phyloP scores from a whole-genome alignment of 1,140 invertebrate species.

The Nautilus pompilius region DNA sequence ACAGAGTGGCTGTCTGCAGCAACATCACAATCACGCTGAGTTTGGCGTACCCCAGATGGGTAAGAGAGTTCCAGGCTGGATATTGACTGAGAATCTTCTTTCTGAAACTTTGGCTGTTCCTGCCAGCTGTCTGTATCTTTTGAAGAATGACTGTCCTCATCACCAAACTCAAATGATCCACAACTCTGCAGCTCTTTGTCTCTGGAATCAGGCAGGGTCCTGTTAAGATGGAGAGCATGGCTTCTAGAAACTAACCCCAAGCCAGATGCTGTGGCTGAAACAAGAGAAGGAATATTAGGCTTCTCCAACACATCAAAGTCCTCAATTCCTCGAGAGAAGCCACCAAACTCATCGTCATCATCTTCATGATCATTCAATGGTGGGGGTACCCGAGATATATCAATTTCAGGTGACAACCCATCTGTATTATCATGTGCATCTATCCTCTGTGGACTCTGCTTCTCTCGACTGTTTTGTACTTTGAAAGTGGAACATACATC shows the following conservation, averaged over 20 bases:
- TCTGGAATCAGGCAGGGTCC: conserved; percentile 3
- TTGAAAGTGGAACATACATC: too few species aligned
- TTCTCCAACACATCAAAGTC: conserved; percentile 19
- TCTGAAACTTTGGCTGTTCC: not conserved
- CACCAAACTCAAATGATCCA: conserved; percentile 2
- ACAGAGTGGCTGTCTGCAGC: conserved; percentile 52
- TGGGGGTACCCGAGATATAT: conserved; percentile 21
- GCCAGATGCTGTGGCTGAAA: too few species aligned
- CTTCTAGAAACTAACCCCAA: conserved; percentile 10
- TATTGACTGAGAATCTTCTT: conserved; percentile 43
- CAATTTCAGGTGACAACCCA: conserved; percentile 3
- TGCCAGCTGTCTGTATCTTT: conserved; percentile 13
- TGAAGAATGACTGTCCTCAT: conserved; percentile 10
- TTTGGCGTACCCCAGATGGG: not conserved
- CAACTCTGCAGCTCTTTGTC: conserved; percentile 9
- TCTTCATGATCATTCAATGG: conserved; percentile 29
- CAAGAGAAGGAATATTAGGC: too few species aligned
- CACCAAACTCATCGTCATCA: conserved; percentile 59
- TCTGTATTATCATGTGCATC: too few species aligned
- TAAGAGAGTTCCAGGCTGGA: conserved; percentile 45
- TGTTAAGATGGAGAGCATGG: conserved; percentile 9
- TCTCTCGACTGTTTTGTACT: too few species aligned
- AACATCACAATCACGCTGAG: conserved; percentile 4
- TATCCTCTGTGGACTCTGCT: too few species aligned
- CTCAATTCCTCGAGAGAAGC: conserved; percentile 55